Evolutionary conservation across 2,797 vertebrate genomes (phyloP).

Genomic region (Chelidonichthys spinosus): DNA sequence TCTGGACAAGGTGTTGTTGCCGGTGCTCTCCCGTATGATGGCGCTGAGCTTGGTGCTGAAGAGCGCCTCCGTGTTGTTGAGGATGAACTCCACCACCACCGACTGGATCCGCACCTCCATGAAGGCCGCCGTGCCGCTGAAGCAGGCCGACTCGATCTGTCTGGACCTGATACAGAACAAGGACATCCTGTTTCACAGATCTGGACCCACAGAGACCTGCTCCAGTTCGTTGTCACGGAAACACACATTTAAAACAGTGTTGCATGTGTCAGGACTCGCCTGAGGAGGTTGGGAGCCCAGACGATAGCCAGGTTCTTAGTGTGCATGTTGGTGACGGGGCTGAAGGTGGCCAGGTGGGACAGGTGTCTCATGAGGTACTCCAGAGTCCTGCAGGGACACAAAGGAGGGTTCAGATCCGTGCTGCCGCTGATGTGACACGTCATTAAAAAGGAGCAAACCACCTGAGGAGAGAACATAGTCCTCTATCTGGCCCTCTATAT

Average conservation of each 20-base stretch:
- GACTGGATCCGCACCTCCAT: conserved; percentile 99
- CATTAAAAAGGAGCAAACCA: no score
- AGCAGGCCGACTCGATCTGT: conserved; percentile 98
- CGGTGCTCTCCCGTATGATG: conserved; percentile 93
- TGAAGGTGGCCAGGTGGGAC: conserved; percentile 94
- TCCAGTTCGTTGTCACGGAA: conserved; percentile 61
- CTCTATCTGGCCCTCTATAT: no score
- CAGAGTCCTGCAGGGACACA: conserved; percentile 87
- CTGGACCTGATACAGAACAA: conserved; percentile 87
- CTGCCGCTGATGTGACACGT: no score
- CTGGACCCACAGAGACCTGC: conserved; percentile 59
- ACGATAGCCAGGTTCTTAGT: conserved; percentile 98
- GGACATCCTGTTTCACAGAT: conserved; percentile 61
- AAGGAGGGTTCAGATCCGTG: not conserved
- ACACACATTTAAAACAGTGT: not conserved
- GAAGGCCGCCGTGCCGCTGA: conserved; percentile 96
- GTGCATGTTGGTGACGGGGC: conserved; percentile 97
- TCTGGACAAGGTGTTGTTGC: conserved; percentile 90
- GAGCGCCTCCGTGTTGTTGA: conserved; percentile 95
- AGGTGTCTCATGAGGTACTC: conserved; percentile 98
- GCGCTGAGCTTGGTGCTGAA: conserved; percentile 95
- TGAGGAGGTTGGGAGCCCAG: conserved; percentile 97
- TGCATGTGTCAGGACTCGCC: conserved; percentile 78
- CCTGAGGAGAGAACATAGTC: no score
- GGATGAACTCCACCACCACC: conserved; percentile 97